These are phyloP conservation scores for Bradypodion ventrale DNA, from an alignment of 2,797 vertebrate species.

Conservation along the genomic window DNA sequence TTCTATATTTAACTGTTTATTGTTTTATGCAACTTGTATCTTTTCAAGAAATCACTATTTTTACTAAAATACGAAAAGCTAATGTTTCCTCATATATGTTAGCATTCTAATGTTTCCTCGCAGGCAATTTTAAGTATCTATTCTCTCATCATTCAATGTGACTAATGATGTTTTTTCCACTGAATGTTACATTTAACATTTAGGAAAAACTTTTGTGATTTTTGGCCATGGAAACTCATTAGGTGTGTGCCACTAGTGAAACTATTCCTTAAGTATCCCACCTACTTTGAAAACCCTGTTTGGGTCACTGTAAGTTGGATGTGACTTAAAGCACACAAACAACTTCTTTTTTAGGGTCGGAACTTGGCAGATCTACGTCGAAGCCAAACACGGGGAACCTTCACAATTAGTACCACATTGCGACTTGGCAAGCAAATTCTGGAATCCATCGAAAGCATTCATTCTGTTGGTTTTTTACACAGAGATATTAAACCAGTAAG, in stretches of 20 bases:
- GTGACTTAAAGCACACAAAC: too few species aligned
- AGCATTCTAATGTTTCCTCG: not conserved
- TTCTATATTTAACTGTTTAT: not conserved
- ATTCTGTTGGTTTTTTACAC: conserved; percentile 97
- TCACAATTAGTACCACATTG: conserved; percentile 94
- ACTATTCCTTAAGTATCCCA: too few species aligned
- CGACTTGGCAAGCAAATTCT: conserved; percentile 94
- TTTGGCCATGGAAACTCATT: too few species aligned
- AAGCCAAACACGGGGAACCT: conserved; percentile 92
- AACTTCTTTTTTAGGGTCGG: conserved; percentile 81
- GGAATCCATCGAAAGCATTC: conserved; percentile 97
- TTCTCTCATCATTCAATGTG: not conserved
- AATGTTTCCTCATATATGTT: not conserved
- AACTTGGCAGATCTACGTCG: conserved; percentile 96
- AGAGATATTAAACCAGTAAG: conserved; percentile 98
- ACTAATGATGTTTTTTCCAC: not conserved
- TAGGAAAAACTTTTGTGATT: not conserved
- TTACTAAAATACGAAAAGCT: not conserved
- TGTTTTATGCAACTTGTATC: not conserved
- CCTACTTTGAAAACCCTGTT: too few species aligned
- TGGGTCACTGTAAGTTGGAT: too few species aligned
- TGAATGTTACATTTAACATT: not conserved
- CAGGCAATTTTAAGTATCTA: not conserved
- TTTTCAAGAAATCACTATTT: not conserved
- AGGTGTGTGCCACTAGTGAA: too few species aligned